Evolutionary conservation across 1,140 invertebrate species (phyloP).

Genomic region (Drosophila paulistorum): DNA sequence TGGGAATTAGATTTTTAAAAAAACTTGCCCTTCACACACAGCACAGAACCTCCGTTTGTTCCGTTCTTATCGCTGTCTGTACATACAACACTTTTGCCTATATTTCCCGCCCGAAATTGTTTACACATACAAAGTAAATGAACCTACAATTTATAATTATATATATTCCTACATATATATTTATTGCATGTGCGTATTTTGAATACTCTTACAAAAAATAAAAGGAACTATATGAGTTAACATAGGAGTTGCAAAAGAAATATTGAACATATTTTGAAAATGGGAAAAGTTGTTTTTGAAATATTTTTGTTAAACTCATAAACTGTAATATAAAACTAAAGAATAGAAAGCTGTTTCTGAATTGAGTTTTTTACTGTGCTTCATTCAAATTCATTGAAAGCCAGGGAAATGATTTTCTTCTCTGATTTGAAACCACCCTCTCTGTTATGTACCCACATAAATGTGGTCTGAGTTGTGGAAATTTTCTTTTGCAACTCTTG

Average conservation of each 20-base stretch:
- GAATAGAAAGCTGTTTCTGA: neutral
- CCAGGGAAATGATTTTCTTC: constrained; percentile 15
- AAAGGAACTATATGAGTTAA: neutral
- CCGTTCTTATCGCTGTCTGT: neutral
- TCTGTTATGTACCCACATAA: neutral
- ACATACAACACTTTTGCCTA: neutral
- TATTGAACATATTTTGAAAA: too few relatives aligned
- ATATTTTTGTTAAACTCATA: too few relatives aligned
- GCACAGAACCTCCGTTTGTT: neutral
- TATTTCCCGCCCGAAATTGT: neutral
- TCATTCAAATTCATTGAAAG: neutral
- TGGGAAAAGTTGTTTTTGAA: too few relatives aligned
- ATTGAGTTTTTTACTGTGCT: neutral
- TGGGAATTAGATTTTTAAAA: neutral
- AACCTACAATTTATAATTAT: neutral
- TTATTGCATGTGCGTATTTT: neutral
- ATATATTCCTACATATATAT: neutral
- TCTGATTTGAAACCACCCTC: neutral
- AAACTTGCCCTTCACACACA: neutral
- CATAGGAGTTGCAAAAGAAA: neutral
- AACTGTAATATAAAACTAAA: too few relatives aligned
- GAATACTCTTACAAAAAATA: neutral
- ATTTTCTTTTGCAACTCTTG: constrained; percentile 40
- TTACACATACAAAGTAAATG: neutral
- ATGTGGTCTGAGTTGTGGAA: constrained; percentile 18